Evolutionary conservation across 64 coral and sea anemone genomes (phyloP).

Genomic region (Actinia tenebrosa): DNA sequence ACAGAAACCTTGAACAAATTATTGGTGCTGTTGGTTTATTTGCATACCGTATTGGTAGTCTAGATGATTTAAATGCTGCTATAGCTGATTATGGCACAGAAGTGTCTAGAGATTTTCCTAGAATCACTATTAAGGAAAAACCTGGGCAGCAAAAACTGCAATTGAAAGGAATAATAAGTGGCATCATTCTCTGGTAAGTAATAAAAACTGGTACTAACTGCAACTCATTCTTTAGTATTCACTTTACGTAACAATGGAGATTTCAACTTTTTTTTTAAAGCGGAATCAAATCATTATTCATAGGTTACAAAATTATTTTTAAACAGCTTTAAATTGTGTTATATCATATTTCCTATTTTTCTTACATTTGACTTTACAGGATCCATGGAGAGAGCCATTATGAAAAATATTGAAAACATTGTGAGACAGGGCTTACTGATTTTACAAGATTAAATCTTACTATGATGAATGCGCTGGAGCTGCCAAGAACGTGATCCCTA

Average conservation of each 20-base stretch:
- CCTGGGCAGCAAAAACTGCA: constrained; percentile 48
- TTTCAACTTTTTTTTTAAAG: too few relatives aligned
- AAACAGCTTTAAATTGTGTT: too few relatives aligned
- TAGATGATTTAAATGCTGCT: constrained; percentile 26
- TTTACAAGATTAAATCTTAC: constrained; percentile 13
- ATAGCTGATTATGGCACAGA: constrained; percentile 37
- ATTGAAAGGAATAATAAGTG: constrained; percentile 36
- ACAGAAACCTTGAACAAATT: constrained; percentile 43
- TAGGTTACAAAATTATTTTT: too few relatives aligned
- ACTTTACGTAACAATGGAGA: too few relatives aligned
- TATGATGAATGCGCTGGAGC: constrained; percentile 17
- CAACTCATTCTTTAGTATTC: too few relatives aligned
- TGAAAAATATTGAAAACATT: constrained; percentile 30
- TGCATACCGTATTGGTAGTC: constrained; percentile 38
- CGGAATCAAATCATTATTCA: too few relatives aligned
- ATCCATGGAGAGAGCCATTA: constrained; percentile 33
- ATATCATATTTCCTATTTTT: not conserved
- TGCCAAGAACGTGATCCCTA: constrained; percentile 2
- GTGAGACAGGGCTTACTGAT: not conserved
- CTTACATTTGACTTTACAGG: too few relatives aligned
- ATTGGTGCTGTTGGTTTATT: constrained; percentile 29
- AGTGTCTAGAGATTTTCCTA: constrained; percentile 32
- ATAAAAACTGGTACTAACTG: too few relatives aligned
- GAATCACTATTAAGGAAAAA: constrained; percentile 26
- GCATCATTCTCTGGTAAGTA: constrained; percentile 50